These are phyloP conservation scores for Xanthia icteritia DNA, from an alignment of 2,888 invertebrate genomes.

Conservation along the genomic window DNA sequence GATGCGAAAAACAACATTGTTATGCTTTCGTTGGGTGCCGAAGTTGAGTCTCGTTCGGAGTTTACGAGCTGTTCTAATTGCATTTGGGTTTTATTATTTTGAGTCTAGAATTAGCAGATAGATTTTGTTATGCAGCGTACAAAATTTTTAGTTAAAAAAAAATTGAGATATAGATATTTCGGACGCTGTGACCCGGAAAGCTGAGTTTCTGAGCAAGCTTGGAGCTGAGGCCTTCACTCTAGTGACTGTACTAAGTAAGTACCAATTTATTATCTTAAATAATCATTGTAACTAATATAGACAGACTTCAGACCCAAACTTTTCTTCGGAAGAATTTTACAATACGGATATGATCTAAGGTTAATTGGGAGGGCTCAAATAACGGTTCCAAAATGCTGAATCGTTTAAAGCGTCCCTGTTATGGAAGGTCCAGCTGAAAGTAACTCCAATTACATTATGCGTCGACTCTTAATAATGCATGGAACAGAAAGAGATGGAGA, in stretches of 20 bases:
- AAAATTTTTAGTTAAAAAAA: neutral
- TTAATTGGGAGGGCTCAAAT: conserved; percentile 73
- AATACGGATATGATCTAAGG: conserved; percentile 63
- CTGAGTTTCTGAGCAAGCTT: neutral
- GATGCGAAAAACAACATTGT: conserved; percentile 85
- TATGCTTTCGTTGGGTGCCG: conserved; percentile 68
- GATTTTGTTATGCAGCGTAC: neutral
- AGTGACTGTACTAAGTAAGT: neutral
- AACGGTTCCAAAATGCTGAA: conserved; percentile 71
- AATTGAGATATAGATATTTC: no score
- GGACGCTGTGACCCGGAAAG: neutral
- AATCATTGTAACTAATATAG: neutral
- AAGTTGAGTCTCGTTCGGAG: conserved; percentile 69
- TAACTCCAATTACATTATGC: conserved; percentile 75
- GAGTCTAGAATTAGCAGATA: conserved; percentile 45
- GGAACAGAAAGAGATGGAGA: conserved; percentile 69
- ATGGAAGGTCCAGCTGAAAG: conserved; percentile 70
- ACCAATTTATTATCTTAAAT: neutral
- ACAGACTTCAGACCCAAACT: neutral
- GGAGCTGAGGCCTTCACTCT: neutral
- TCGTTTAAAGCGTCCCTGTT: conserved; percentile 77
- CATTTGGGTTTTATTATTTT: conserved; percentile 45
- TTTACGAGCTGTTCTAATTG: conserved; percentile 68
- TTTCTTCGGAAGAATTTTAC: neutral
- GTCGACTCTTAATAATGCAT: conserved; percentile 69